Evolutionary conservation across 2,113 vertebrate species (phyloP), one percentile per base, ranked within the genome.

Genomic region (Lycaon pictus): DNA sequence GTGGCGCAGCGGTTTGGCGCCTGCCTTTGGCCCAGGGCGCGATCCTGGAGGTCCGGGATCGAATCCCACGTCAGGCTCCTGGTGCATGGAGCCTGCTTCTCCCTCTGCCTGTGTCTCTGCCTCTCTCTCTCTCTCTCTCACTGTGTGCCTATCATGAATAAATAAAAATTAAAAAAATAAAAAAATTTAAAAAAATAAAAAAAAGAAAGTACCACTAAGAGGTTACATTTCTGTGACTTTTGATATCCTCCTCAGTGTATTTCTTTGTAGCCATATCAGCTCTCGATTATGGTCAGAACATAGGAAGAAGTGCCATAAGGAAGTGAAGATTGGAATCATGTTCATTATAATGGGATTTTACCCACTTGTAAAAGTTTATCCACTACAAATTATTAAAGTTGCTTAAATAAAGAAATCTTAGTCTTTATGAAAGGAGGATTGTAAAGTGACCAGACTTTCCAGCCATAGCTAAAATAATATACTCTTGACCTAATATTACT

Each of bases 401-500:
- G 58, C 43, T 90, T 85, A 81, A 90, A 60, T 15, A 93, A 88
- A 88, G 29, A 77, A 20, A 89, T 76, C 60, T 94, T 74, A 62
- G 56, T 53, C 48, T 88, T 81, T 56, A 48, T 85, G 67, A 95
- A 79, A 94, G 92, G 27, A 87, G 12, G 43, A 80, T 27, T 88
- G 13, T 84, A 72, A 97, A 88, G 56, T 67, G 60, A 84, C 19
- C 6, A 79, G 86, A 71, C 76, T 7, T 93, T 92, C 20, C 27
- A 71, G 43, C 81, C 7, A 19, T 55, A 81, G 9, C 17, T 74
- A 82, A 95, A 96, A 81, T 88, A 95, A 69, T 72, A 29, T n/a
- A 67, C n/a, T 82, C 60, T 92, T 93, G 81, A 94, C 67, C 58
- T 32, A 60, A 84, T 71, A 96, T 88, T 55, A 32, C 58, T 92